Evolutionary conservation across 2,113 vertebrate species (phyloP).

Genomic region (Pandion haliaetus): DNA sequence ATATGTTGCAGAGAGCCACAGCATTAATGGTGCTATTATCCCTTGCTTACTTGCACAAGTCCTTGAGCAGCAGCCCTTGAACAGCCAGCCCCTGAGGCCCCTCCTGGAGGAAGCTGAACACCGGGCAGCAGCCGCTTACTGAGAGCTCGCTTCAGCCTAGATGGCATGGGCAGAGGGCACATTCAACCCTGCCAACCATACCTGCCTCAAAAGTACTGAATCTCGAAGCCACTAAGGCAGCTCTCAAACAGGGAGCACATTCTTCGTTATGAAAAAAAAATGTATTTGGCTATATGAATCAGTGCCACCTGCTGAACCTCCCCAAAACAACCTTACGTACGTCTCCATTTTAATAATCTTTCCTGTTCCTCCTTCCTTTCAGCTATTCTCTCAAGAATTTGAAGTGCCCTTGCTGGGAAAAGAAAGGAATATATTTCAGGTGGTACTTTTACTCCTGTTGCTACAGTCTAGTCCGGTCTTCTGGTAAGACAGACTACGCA

Average conservation of each 20-base stretch:
- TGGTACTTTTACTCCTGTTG: background rate
- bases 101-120: background rate
- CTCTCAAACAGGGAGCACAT: background rate
- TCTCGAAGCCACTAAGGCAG: background rate
- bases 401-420: background rate
- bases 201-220: background rate
- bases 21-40: background rate
- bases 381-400: background rate
- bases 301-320: background rate
- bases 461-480: background rate
- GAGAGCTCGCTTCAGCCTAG: background rate
- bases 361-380: background rate
- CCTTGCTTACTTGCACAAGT: background rate
- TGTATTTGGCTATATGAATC: background rate
- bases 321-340: background rate
- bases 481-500: background rate
- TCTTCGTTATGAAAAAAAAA: background rate
- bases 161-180: background rate
- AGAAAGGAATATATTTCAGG: background rate
- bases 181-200: background rate
- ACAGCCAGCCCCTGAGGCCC: rapidly evolving
- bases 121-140: rapidly evolving
- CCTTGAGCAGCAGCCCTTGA: background rate
- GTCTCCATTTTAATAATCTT: background rate
- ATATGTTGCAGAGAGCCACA: background rate